A percentile compares a stretch with the other conserved stretches of the same genome.
Conservation (phyloP, 2,797 vertebrate genomes). For the Melopsittacus undulatus region DNA sequence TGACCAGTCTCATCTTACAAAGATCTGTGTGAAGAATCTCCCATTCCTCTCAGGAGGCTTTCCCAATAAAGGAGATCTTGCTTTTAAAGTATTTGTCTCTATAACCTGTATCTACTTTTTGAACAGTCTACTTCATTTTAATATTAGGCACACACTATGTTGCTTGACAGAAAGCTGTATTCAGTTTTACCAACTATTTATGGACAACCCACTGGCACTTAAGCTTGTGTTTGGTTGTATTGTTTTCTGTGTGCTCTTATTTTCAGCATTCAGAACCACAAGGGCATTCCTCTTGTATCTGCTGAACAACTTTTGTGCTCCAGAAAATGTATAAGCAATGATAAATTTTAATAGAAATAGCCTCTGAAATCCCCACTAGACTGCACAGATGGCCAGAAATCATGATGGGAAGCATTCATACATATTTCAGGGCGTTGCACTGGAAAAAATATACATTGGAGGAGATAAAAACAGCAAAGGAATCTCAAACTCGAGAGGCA, state of each 20-base stretch:
- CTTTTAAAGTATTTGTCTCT: conserved; percentile 1
- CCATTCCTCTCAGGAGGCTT: background rate
- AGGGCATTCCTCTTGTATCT: background rate
- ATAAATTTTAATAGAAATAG: conserved; percentile 38
- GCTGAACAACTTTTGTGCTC: background rate
- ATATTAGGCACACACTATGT: background rate
- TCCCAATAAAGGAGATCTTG: background rate
- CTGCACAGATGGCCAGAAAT: conserved; percentile 29
- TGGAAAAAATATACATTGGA: background rate
- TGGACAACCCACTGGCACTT: background rate
- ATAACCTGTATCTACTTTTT: background rate
- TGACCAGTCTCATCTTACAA: background rate
- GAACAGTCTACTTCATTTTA: background rate
- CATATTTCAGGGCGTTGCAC: conserved; percentile 9
- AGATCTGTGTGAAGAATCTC: background rate
- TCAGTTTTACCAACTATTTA: background rate
- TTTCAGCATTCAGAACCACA: background rate
- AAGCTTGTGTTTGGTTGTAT: background rate
- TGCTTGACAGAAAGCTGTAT: background rate
- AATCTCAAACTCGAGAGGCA: background rate
- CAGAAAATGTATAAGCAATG: conserved; percentile 12
- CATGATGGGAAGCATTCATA: conserved; percentile 5
- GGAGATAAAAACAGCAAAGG: background rate
- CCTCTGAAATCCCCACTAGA: conserved; percentile 15
- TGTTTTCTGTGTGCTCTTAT: background rate